Evolutionary conservation across 2,888 invertebrate species (phyloP).

Genomic region (Agrotis puta): DNA sequence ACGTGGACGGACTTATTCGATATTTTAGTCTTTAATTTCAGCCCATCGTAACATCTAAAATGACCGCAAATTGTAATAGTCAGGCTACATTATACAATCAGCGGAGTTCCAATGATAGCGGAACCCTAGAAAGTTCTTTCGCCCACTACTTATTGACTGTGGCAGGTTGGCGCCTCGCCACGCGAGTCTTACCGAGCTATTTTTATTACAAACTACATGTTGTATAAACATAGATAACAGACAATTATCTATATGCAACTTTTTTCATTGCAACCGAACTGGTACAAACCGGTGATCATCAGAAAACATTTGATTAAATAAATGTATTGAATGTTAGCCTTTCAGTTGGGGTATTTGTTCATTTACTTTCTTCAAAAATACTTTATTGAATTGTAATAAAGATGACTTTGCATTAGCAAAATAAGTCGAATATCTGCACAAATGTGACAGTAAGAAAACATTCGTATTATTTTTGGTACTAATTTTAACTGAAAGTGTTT

Average conservation of each 20-base stretch:
- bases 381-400: background rate
- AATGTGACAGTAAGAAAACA: background rate
- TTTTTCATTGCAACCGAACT: slow-evolving; percentile 45
- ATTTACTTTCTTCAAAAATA: background rate
- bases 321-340: background rate
- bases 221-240: slow-evolving; percentile 48
- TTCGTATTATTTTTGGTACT: slow-evolving; percentile 14
- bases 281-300: slow-evolving; percentile 8
- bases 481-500: slow-evolving; percentile 14
- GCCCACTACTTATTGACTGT: slow-evolving; percentile 65
- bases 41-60: background rate
- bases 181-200: slow-evolving; percentile 69
- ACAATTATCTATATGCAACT: slow-evolving; percentile 40
- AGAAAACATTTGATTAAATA: background rate
- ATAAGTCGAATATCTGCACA: background rate
- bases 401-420: background rate
- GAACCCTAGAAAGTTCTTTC: slow-evolving; percentile 55
- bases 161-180: slow-evolving; percentile 75
- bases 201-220: slow-evolving; percentile 62
- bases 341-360: background rate
- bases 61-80: background rate
- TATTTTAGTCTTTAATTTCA: background rate
- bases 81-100: background rate
- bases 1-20: no score
- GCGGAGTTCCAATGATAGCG: slow-evolving; percentile 3